These are phyloP conservation scores for Trissolcus brochymenae DNA, from an alignment of 2,888 invertebrate species.

Conservation along the genomic window DNA sequence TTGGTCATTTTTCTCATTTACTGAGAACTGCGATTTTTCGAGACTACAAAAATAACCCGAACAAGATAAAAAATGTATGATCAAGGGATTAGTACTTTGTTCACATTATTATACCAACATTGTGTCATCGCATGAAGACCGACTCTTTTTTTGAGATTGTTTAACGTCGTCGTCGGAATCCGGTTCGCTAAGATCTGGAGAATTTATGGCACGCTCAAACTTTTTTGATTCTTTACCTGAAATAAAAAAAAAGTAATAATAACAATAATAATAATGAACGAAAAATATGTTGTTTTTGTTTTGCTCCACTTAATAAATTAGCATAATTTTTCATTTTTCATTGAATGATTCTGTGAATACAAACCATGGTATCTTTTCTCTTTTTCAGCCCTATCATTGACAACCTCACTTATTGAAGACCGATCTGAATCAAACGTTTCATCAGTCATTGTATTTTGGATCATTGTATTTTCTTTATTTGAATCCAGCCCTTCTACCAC, in stretches of 20 bases:
- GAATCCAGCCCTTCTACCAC: constrained; percentile 27
- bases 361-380: not conserved
- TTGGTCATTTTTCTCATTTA: not conserved
- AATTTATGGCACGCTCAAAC: constrained; percentile 11
- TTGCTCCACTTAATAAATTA: no score
- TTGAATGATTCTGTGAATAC: no score
- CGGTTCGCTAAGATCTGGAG: constrained; percentile 65
- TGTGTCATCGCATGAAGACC: constrained; percentile 28
- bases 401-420: not conserved
- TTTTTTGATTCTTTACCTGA: constrained; percentile 8
- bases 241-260: constrained; percentile 2
- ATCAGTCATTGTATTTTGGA: constrained; percentile 8
- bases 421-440: constrained; percentile 2
- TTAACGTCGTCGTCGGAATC: constrained; percentile 62
- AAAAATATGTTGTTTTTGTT: no score
- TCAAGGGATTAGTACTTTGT: not conserved
- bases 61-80: not conserved
- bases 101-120: constrained; percentile 26
- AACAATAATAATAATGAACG: no score
- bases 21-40: not conserved
- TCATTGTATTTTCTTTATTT: constrained; percentile 45
- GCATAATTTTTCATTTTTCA: no score
- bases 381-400: constrained; percentile 3
- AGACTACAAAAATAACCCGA: not conserved
- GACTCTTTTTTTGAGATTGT: constrained; percentile 28